phyloP scores from a whole-genome alignment of 1,140 invertebrate species.

The Drosophila obscura region DNA sequence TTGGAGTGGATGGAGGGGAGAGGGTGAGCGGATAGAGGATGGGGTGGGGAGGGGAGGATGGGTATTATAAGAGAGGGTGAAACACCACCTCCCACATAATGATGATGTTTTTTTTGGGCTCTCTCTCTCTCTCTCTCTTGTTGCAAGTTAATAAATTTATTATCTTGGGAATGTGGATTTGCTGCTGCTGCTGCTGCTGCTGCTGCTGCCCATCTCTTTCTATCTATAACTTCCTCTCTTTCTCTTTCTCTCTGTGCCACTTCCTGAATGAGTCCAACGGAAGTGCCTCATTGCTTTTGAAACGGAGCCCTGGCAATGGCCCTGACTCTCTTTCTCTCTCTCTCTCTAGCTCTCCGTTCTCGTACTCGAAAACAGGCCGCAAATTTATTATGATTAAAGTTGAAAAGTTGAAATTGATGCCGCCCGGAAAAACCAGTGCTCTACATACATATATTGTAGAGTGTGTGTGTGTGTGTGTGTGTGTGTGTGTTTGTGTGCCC shows the following conservation, averaged over 20 bases:
- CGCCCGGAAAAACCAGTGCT: constrained; percentile 21
- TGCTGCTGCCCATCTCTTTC: background rate
- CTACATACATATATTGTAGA: background rate
- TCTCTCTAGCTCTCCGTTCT: background rate
- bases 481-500: background rate
- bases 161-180: constrained; percentile 73
- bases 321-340: constrained; percentile 14
- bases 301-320: constrained; percentile 57
- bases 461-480: background rate
- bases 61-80: constrained; percentile 14
- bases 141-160: constrained; percentile 77
- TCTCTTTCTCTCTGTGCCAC: constrained; percentile 7
- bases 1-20: no score
- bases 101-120: constrained; percentile 53
- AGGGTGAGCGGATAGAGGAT: background rate
- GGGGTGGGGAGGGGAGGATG: background rate
- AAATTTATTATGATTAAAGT: constrained; percentile 79
- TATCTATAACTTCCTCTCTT: background rate
- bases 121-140: constrained; percentile 13
- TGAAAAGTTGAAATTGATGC: constrained; percentile 79
- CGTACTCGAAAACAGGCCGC: constrained; percentile 41
- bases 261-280: constrained; percentile 40
- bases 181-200: background rate
- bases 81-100: constrained; percentile 50
- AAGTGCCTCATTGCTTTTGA: constrained; percentile 76